A percentile compares a stretch with the other conserved stretches of the same genome.
These are phyloP conservation scores for Pavo muticus DNA, from an alignment of 2,113 vertebrate genomes.

Conservation along the genomic window DNA sequence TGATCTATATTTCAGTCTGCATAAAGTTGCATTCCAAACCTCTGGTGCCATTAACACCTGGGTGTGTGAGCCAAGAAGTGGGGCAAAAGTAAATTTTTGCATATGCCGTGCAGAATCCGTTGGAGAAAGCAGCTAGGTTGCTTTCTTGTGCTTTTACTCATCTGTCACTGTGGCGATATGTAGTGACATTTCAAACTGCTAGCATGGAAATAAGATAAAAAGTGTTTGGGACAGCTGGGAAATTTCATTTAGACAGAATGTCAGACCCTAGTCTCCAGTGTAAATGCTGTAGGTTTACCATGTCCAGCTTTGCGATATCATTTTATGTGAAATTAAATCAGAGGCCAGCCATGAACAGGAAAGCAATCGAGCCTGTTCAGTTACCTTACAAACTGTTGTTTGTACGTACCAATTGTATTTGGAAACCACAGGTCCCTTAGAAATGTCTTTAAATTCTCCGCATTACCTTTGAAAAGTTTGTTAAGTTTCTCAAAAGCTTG, in stretches of 20 bases:
- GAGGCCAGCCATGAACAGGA: conserved; percentile 42
- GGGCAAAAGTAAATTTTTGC: background rate
- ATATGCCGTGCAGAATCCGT: background rate
- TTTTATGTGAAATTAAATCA: conserved; percentile 76
- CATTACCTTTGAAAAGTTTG: background rate
- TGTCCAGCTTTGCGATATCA: conserved; percentile 63
- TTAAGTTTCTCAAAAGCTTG: background rate
- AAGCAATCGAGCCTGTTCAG: conserved; percentile 13
- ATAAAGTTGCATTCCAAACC: background rate
- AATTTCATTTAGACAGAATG: conserved; percentile 80
- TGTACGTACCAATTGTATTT: background rate
- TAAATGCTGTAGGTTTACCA: conserved; percentile 71
- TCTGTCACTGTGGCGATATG: conserved; percentile 67
- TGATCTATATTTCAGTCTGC: background rate
- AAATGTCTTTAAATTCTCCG: background rate
- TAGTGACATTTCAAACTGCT: conserved; percentile 73
- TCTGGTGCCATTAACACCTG: background rate
- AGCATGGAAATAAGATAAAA: conserved; percentile 77
- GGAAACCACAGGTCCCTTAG: background rate
- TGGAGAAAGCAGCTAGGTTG: conserved; percentile 13
- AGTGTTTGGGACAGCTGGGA: conserved; percentile 80
- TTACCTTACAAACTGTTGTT: background rate
- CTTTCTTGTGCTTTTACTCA: conserved; percentile 66
- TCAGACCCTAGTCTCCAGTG: conserved; percentile 69
- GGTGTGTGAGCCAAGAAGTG: background rate